These are phyloP conservation scores for Patagioenas fasciata DNA, from an alignment of 2,113 vertebrate genomes.

Conservation along the genomic window DNA sequence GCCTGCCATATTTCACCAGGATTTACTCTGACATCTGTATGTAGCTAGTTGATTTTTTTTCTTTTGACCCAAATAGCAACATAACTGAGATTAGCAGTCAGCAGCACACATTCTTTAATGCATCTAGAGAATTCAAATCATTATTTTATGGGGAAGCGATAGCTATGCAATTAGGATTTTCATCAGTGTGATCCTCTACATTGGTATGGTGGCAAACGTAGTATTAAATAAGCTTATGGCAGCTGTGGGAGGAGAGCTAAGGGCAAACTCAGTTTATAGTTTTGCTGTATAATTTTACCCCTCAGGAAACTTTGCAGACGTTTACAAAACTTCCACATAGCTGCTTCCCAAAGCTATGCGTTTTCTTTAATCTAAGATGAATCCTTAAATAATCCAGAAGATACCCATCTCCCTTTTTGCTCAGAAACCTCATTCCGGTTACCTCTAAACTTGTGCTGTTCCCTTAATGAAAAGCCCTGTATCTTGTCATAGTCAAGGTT, in stretches of 20 bases:
- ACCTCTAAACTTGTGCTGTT: neutral
- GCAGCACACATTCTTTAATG: neutral
- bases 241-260: neutral
- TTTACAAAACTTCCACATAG: neutral
- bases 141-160: neutral
- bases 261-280: neutral
- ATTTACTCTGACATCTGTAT: conserved; percentile 32
- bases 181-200: neutral
- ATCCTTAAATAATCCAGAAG: neutral
- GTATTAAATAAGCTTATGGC: neutral
- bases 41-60: neutral
- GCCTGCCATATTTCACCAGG: conserved; percentile 13
- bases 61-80: neutral
- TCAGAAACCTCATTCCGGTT: rapidly evolving
- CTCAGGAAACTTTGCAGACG: neutral
- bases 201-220: neutral
- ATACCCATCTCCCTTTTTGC: rapidly evolving
- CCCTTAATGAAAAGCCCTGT: neutral
- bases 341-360: neutral
- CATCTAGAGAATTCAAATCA: neutral
- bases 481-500: rapidly evolving
- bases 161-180: neutral
- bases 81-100: neutral
- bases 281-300: neutral
- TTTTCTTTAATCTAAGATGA: neutral